Conservation (phyloP, 2,888 invertebrate species). For the Cryptocheilus praepositus region DNA sequence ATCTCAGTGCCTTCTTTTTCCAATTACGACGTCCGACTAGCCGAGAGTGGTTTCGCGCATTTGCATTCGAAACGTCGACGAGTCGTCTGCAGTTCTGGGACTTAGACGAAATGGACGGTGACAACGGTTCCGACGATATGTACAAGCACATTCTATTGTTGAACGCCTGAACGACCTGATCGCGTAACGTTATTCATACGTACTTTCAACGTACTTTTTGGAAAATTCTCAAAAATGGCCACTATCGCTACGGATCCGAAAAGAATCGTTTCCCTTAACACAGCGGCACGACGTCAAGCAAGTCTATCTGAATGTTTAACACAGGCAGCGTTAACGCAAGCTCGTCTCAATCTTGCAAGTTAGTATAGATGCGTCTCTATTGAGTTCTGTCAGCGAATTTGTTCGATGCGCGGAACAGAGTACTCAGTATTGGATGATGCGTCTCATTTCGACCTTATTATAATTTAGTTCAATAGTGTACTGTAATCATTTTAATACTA, state of each 20-base stretch:
- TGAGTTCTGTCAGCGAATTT: too few species aligned
- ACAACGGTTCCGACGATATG: conserved; percentile 2
- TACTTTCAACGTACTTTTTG: neutral
- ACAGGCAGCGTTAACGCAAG: conserved; percentile 68
- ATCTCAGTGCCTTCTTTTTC: conserved; percentile 4
- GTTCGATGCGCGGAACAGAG: too few species aligned
- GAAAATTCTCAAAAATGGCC: conserved; percentile 51
- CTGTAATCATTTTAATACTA: too few species aligned
- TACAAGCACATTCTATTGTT: conserved; percentile 24
- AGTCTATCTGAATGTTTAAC: conserved; percentile 70
- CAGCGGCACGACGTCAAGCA: conserved; percentile 61
- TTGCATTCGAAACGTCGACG: neutral
- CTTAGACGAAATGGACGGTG: conserved; percentile 13
- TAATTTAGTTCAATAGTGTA: too few species aligned
- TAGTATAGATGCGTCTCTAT: conserved; percentile 45
- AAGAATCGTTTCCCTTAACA: conserved; percentile 60
- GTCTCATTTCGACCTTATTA: too few species aligned
- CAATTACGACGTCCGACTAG: neutral
- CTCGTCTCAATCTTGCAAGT: conserved; percentile 71
- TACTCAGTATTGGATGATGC: too few species aligned
- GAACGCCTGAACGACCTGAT: conserved; percentile 15
- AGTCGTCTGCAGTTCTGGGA: neutral
- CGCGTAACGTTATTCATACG: neutral
- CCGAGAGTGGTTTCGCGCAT: neutral
- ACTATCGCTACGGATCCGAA: conserved; percentile 61